Evolutionary conservation across 2,888 invertebrate species (phyloP), one percentile per base, ranked within the genome.

Genomic region (Standfussiana lucernea): DNA sequence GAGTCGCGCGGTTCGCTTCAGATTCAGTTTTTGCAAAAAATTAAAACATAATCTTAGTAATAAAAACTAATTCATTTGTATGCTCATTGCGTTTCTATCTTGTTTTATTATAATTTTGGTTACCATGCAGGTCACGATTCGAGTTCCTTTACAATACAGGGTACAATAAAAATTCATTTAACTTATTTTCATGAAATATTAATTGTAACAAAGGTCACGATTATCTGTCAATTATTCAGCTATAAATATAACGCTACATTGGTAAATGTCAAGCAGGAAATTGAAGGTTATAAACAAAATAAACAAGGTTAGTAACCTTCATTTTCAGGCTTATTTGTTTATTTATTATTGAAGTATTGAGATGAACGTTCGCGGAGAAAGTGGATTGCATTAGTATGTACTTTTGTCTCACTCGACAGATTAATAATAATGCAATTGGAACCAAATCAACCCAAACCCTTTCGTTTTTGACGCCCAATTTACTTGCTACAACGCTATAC

Each of bases 131-230:
- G 42, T 66, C 68, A 83, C 42, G 68, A 79, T 35, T 72, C 32
- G 24, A 79, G 53, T 73, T 83, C 70, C 66, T 82, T 82, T 66
- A 79, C 68, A 83, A 66, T 72, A 79, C 61, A 11, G 11, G 42
- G 24, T 53, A 61, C 35, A 73, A 61, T 28, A 61, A 32, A 47
- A 64, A 50, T 72, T 32, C 32, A 59, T 78, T 64, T 21, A 53
- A 70, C 77, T 61, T 65, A 72, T 40, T 50, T 78, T 72, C 45
- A 69, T 45, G 13, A 59, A 69, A 65, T 77, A 77, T 59, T 64
- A 15, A 82, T 71, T 59, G 45, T 45, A 50, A 1, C 8, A 37
- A 71, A 71, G 56, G 32, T 56, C 37, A 53, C 15, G 18, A 45
- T 18, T 56, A 47, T 56, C 45, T 50, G 35, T 32, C 50, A 37